Evolutionary conservation across 1,140 invertebrate species (phyloP).

Genomic region (Heliconius nattereri): DNA sequence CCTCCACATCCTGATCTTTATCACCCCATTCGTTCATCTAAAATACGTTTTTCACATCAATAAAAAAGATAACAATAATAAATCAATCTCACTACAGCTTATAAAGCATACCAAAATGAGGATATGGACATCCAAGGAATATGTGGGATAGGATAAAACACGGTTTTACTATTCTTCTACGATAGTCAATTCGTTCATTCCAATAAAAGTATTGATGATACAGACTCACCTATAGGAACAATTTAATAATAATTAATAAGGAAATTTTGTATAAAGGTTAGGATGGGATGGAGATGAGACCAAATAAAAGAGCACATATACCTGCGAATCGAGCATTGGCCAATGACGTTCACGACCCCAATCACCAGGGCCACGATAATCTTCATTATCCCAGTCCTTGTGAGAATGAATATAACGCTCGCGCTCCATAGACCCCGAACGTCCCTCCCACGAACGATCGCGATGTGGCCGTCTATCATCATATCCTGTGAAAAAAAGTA

Average conservation of each 20-base stretch:
- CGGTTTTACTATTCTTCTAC: conserved; percentile 59
- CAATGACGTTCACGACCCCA: conserved; percentile 78
- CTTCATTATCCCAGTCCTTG: conserved; percentile 80
- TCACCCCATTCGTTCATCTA: conserved; percentile 78
- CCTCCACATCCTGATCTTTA: conserved; percentile 70
- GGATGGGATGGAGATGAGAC: neutral
- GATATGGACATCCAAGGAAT: conserved; percentile 77
- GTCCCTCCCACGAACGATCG: conserved; percentile 77
- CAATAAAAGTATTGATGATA: conserved; percentile 62
- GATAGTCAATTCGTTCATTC: conserved; percentile 73
- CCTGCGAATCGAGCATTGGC: conserved; percentile 77
- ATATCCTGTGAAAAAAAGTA: conserved; percentile 54
- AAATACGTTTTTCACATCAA: conserved; percentile 36
- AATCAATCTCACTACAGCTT: conserved; percentile 36
- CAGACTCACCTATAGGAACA: conserved; percentile 64
- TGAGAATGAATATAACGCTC: conserved; percentile 78
- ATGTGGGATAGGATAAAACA: conserved; percentile 75
- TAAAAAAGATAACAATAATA: conserved; percentile 24
- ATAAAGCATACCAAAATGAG: conserved; percentile 69
- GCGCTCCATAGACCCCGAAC: conserved; percentile 74
- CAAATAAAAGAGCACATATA: conserved; percentile 31
- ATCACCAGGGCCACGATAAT: conserved; percentile 71
- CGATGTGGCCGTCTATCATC: conserved; percentile 72
- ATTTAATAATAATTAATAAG: conserved; percentile 2
- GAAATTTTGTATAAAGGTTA: neutral